Evolutionary conservation across 2,888 invertebrate species (phyloP), one percentile per base, ranked within the genome.

Genomic region (Strigamia crassipes): DNA sequence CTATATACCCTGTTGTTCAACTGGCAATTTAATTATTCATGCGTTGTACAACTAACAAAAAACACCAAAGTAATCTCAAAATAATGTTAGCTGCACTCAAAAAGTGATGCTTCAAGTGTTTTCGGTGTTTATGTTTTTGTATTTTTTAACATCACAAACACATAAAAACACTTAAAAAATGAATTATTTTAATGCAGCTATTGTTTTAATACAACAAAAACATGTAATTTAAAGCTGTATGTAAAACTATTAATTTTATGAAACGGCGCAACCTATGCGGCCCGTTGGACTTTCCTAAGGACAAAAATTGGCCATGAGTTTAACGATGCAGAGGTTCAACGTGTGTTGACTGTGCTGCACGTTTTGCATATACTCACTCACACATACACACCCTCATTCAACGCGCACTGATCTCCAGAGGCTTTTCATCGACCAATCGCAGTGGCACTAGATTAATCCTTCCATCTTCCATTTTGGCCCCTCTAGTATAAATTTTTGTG

Each of bases 231-330:
- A 15, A 6, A 51, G 51, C n/a, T 51, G 13, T 15, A n/a, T 3
- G n/a, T n/a, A n/a, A n/a, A n/a, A n/a, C n/a, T n/a, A n/a, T n/a
- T n/a, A n/a, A n/a, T n/a, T n/a, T n/a, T n/a, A n/a, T n/a, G n/a
- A n/a, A 34, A 34, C 34, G 3, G 4, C 6, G 34, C 34, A 34
- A 5, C 34, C n/a, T 38, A 18, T 56, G 56, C 56, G 56, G 56
- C 18, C 56, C 21, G 46, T 56, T n/a, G 56, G 56, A n/a, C 18
- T 56, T 56, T 9, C 2, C 18, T 21, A 18, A 18, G 18, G 18
- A 56, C 56, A 56, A 56, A 56, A 56, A 56, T 56, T 56, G 56
- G 56, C 56, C 56, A 56, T 56, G n/a, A 56, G 56, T 56, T 56
- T 18, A 56, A 56, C 56, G 56, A 56, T 56, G 56, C 56, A 56